Percentiles rank a stretch among this genome's conserved stretches.
These are phyloP conservation scores for Eucera pruinosa DNA, from an alignment of 2,888 invertebrate species.

Conservation along the genomic window DNA sequence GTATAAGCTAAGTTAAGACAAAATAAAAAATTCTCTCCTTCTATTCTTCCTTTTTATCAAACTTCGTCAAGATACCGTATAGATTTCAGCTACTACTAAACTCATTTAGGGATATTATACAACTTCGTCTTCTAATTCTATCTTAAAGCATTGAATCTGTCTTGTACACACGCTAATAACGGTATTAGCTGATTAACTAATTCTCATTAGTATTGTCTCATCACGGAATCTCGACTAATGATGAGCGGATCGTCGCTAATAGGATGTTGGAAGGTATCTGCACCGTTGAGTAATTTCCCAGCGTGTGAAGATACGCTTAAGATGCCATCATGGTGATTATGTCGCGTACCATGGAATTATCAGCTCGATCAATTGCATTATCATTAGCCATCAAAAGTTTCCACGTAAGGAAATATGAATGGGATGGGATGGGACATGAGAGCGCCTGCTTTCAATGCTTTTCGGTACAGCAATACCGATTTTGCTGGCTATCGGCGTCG, in stretches of 20 bases:
- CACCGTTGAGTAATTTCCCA: conserved; percentile 47
- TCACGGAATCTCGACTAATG: conserved; percentile 34
- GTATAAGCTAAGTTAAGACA: too few relatives aligned
- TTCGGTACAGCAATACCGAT: conserved; percentile 1
- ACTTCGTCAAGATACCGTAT: too few relatives aligned
- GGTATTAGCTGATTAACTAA: conserved; percentile 15
- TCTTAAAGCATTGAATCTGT: too few relatives aligned
- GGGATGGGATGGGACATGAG: background rate
- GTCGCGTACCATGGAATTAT: conserved; percentile 21
- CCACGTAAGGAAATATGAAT: conserved; percentile 16
- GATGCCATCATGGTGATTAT: conserved; percentile 32
- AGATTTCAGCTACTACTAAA: too few relatives aligned
- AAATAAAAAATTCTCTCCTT: too few relatives aligned
- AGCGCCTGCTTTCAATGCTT: background rate
- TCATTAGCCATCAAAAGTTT: conserved; percentile 13
- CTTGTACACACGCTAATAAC: background rate
- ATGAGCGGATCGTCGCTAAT: conserved; percentile 30
- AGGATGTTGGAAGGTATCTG: conserved; percentile 24
- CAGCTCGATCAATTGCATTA: conserved; percentile 15
- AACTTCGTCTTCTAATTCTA: too few relatives aligned
- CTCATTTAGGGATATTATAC: too few relatives aligned
- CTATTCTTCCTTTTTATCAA: too few relatives aligned
- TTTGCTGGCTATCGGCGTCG: conserved; percentile 4
- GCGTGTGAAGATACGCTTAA: conserved; percentile 38
- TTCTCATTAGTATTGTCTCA: conserved; percentile 12